These are phyloP conservation scores for Alloscopus bannaensis DNA, from an alignment of 2,888 invertebrate species.

Conservation along the genomic window DNA sequence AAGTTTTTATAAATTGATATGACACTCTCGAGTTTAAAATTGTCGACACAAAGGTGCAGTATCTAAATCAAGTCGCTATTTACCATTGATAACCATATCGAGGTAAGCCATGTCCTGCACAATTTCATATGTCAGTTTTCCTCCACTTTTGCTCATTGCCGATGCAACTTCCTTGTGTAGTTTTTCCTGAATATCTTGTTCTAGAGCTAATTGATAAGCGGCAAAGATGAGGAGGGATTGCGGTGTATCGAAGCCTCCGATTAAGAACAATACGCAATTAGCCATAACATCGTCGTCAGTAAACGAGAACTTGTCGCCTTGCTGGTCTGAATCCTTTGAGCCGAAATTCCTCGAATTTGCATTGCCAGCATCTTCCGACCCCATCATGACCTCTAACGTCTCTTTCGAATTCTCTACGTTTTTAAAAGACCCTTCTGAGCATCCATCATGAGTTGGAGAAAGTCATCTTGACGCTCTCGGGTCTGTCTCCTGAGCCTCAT, in stretches of 20 bases:
- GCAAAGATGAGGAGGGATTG: conserved; percentile 80
- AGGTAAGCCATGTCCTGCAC: conserved; percentile 79
- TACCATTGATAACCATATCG: conserved; percentile 79
- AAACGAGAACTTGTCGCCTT: conserved; percentile 73
- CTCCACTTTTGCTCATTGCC: conserved; percentile 76
- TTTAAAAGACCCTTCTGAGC: conserved; percentile 76
- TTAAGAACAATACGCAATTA: conserved; percentile 79
- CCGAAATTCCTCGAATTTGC: not conserved
- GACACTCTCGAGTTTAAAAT: not conserved
- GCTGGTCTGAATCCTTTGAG: too few species aligned
- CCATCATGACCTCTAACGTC: conserved; percentile 37
- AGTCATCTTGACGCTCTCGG: conserved; percentile 78
- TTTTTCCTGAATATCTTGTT: conserved; percentile 78
- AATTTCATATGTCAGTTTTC: conserved; percentile 78
- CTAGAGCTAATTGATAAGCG: conserved; percentile 78
- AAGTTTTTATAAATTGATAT: conserved; percentile 75
- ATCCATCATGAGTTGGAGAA: conserved; percentile 79
- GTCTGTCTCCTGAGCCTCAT: conserved; percentile 77
- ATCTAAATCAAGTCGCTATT: not conserved
- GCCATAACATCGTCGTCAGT: conserved; percentile 78
- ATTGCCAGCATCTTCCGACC: not conserved
- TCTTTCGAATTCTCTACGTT: conserved; percentile 34
- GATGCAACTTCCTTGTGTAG: conserved; percentile 77
- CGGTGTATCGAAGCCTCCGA: conserved; percentile 82
- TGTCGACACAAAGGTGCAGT: too few species aligned